Evolutionary conservation across 2,113 vertebrate genomes (phyloP).

Genomic region (Macaca mulatta): DNA sequence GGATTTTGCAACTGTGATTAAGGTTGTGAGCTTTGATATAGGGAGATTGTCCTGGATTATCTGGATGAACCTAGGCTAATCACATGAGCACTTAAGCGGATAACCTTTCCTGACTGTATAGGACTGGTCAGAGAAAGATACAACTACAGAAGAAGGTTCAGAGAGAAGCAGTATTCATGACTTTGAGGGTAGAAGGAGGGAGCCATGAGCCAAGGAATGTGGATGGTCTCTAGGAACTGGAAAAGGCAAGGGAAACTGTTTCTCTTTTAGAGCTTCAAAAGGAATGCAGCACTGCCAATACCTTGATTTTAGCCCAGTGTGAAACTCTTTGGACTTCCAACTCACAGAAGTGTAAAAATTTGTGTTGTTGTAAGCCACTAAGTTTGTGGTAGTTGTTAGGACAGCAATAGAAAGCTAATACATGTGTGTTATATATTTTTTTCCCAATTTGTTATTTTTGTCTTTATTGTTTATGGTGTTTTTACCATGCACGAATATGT

Average conservation of each 20-base stretch:
- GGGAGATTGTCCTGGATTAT: background rate
- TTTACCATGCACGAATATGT: background rate
- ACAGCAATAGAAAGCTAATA: background rate
- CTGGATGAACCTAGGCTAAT: background rate
- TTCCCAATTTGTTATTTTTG: background rate
- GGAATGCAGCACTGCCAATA: background rate
- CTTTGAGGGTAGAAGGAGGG: background rate
- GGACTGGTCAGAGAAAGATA: background rate
- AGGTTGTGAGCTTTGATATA: background rate
- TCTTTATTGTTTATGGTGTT: background rate
- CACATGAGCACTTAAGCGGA: background rate
- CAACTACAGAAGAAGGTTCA: background rate
- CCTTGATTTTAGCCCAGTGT: background rate
- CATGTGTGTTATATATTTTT: background rate
- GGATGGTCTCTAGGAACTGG: background rate
- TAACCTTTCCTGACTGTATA: background rate
- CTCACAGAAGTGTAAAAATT: background rate
- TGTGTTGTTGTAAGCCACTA: background rate
- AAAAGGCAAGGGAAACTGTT: background rate
- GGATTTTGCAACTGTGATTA: background rate
- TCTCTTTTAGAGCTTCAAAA: background rate
- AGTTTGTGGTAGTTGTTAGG: background rate
- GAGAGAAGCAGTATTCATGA: background rate
- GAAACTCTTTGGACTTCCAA: background rate
- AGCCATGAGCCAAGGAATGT: background rate